Conservation (phyloP, 2,113 vertebrate species). For the Climacteris rufus region DNA sequence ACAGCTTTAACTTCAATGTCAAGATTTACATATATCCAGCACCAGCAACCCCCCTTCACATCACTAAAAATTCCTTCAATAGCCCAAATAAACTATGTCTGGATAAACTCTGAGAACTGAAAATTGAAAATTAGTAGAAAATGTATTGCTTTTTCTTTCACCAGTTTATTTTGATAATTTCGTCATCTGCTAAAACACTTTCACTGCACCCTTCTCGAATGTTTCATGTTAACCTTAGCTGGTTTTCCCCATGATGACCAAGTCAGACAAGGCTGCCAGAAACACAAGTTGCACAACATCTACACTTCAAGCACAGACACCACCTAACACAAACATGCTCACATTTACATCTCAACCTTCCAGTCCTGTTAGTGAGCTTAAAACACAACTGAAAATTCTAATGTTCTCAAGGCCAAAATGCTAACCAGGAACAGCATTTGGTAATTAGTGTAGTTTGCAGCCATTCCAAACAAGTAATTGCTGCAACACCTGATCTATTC, state of each 20-base stretch:
- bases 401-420: not conserved
- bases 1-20: not conserved
- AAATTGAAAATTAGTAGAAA: not conserved
- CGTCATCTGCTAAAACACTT: not conserved
- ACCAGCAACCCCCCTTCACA: not conserved
- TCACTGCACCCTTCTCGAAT: not conserved
- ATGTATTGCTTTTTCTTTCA: not conserved
- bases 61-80: not conserved
- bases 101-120: not conserved
- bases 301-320: not conserved
- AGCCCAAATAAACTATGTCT: not conserved
- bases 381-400: not conserved
- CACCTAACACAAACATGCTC: not conserved
- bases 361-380: not conserved
- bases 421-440: not conserved
- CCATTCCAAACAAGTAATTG: not conserved
- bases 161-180: not conserved
- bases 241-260: fast-evolving
- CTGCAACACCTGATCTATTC: not conserved
- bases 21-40: not conserved
- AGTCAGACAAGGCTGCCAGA: not conserved
- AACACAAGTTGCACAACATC: not conserved
- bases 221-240: not conserved
- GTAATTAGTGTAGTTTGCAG: not conserved
- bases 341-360: not conserved